Evolutionary conservation across 2,888 invertebrate species (phyloP), one percentile per base, ranked within the genome.

Genomic region (Synergus umbraculus): DNA sequence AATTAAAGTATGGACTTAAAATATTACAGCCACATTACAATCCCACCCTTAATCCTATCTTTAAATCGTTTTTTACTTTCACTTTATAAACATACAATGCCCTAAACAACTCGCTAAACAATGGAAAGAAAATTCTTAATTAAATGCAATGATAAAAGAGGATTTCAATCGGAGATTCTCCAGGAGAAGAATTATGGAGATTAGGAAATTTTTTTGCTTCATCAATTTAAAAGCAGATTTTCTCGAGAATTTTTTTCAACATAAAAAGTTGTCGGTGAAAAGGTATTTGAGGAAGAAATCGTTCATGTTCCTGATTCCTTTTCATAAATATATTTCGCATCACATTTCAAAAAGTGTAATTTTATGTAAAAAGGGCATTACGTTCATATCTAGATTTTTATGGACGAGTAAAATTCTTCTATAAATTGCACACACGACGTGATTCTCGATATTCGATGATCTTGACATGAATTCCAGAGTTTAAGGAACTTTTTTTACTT

Each of bases 251-350:
- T 22, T 5, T 29, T 46, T 46, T 43, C 8, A n/a, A 5, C 8
- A 46, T 18, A 44, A 15, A 67, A 46, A 67, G 7, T 46, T 67
- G 8, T 46, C 12, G 8, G 22, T 44, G 46, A 46, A 18, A 44
- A 15, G 46, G 46, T 29, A 67, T 67, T 67, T 67, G 67, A 2
- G 46, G 29, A 67, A n/a, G 37, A 65, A 65, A 46, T 67, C 67
- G 46, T 8, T 46, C 67, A 44, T 67, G 46, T 69, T 18, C 22
- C 49, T 65, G 41, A 65, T 65, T 37, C 46, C 29, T 69, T 22
- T 22, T 22, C 69, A 69, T 69, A 69, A 69, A 69, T 49, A 29
- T 69, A 29, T 69, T 69, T 69, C 22, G 69, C 69, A 18, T 69
- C 49, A 15, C 49, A 69, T 69, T 69, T 46, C 49, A 69, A 1